A percentile compares a stretch with the other conserved stretches of the same genome.
Evolutionary conservation across 2,113 vertebrate species (phyloP).

Genomic region (Ellobius talpinus): DNA sequence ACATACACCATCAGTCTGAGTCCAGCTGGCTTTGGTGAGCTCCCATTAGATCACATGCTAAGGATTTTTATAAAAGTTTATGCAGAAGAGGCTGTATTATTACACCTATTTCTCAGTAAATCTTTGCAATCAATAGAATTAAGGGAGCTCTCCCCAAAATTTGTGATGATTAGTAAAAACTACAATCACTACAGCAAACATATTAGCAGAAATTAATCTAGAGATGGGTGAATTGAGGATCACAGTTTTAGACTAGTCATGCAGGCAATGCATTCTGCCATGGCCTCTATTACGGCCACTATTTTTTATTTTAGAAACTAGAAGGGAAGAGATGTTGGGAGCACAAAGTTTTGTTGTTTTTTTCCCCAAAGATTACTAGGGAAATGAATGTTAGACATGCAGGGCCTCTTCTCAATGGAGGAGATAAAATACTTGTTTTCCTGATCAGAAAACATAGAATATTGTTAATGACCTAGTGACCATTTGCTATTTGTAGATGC

Average conservation of each 20-base stretch:
- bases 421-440: not conserved
- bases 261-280: not conserved
- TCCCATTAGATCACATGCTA: no score
- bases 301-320: not conserved
- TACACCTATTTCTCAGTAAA: not conserved
- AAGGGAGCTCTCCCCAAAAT: not conserved
- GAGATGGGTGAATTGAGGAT: not conserved
- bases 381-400: not conserved
- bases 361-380: not conserved
- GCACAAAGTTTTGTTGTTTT: not conserved
- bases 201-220: not conserved
- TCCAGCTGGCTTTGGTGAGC: no score
- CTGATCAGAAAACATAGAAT: not conserved
- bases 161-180: not conserved
- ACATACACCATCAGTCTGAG: no score
- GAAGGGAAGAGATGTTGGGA: not conserved
- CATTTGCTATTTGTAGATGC: not conserved
- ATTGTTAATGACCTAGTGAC: not conserved
- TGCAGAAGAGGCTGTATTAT: not conserved
- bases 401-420: not conserved
- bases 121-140: not conserved
- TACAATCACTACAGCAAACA: no score
- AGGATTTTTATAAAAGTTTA: not conserved
- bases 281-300: not conserved
- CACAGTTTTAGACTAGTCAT: not conserved